These are phyloP conservation scores for Ptychoptera albimana DNA, from an alignment of 2,888 invertebrate species.

Conservation along the genomic window DNA sequence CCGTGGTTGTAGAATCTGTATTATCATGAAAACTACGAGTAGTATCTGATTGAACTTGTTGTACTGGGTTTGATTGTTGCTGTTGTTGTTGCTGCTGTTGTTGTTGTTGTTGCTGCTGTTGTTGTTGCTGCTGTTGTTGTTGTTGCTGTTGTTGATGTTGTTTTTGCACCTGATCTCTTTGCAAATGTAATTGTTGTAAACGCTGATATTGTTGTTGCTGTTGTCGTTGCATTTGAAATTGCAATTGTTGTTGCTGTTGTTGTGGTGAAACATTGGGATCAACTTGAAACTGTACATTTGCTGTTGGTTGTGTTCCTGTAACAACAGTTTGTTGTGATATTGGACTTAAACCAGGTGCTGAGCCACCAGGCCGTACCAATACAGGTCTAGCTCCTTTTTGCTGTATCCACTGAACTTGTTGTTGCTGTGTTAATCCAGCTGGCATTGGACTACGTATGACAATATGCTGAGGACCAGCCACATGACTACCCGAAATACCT, in stretches of 20 bases:
- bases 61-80: constrained; percentile 13
- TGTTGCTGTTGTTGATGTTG: constrained; percentile 17
- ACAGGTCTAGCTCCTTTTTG: constrained; percentile 46
- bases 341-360: constrained; percentile 27
- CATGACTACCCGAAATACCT: constrained; percentile 31
- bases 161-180: constrained; percentile 17
- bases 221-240: constrained; percentile 13
- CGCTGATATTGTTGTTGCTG: constrained; percentile 17
- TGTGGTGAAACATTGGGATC: constrained; percentile 9
- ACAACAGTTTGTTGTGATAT: constrained; percentile 16
- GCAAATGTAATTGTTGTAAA: constrained; percentile 23
- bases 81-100: constrained; percentile 15
- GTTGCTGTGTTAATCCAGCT: constrained; percentile 44
- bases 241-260: constrained; percentile 15
- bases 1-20: neutral
- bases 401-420: constrained; percentile 52
- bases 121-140: constrained; percentile 35
- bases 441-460: constrained; percentile 53
- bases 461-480: constrained; percentile 40
- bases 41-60: constrained; percentile 6
- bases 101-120: constrained; percentile 30
- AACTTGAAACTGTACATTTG: constrained; percentile 12
- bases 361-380: constrained; percentile 30
- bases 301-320: constrained; percentile 3
- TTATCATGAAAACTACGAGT: neutral